phyloP scores from a whole-genome alignment of 2,888 invertebrate genomes.

The Chaetoderma sp. region DNA sequence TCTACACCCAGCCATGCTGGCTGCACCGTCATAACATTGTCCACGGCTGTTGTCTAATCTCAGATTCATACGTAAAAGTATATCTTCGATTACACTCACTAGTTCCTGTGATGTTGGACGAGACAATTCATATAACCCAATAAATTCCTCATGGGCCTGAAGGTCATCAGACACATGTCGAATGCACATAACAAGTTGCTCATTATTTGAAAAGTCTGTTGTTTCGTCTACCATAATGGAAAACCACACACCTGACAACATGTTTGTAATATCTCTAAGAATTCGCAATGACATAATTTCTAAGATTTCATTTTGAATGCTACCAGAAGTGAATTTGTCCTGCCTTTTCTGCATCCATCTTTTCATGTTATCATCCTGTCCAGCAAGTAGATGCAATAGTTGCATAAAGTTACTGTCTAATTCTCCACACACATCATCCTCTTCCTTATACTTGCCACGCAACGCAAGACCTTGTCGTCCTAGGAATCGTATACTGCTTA shows the following conservation, averaged over 20 bases:
- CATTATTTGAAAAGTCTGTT: slow-evolving; percentile 37
- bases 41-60: slow-evolving; percentile 34
- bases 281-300: slow-evolving; percentile 33
- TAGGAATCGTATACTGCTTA: slow-evolving; percentile 32
- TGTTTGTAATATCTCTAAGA: slow-evolving; percentile 21
- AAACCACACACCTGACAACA: slow-evolving; percentile 20
- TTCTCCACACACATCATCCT: slow-evolving; percentile 10
- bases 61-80: slow-evolving; percentile 30
- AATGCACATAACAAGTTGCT: slow-evolving; percentile 40
- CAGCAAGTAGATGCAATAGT: slow-evolving; percentile 26
- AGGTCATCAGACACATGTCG: slow-evolving; percentile 34
- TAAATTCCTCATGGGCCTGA: slow-evolving; percentile 38
- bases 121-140: slow-evolving; percentile 33
- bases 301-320: slow-evolving; percentile 41
- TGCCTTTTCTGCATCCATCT: slow-evolving; percentile 33
- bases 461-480: slow-evolving; percentile 34
- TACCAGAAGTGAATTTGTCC: slow-evolving; percentile 35
- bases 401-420: slow-evolving; percentile 34
- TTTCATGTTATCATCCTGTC: slow-evolving; percentile 23
- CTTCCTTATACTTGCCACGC: slow-evolving; percentile 36
- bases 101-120: slow-evolving; percentile 26
- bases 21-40: slow-evolving; percentile 40
- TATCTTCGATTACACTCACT: slow-evolving; percentile 30
- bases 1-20: slow-evolving; percentile 34
- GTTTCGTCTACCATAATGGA: slow-evolving; percentile 40